phyloP scores from a whole-genome alignment of 2,888 invertebrate species.

The Megamerina dolium region DNA sequence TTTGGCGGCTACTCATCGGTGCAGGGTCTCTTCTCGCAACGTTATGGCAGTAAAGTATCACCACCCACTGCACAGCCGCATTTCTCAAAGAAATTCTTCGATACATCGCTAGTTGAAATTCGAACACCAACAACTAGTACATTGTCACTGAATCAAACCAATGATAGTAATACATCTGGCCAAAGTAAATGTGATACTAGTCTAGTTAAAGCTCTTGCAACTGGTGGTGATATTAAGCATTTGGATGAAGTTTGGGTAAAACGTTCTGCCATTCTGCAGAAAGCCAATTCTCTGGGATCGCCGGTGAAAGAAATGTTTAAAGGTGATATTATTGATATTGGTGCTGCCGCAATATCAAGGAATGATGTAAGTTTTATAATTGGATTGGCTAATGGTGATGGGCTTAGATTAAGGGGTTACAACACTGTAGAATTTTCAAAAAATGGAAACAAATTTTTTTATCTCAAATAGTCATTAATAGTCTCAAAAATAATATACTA shows the following conservation, averaged over 20 bases:
- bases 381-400: too few species aligned
- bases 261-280: conserved; percentile 19
- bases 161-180: conserved; percentile 26
- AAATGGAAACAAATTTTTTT: too few species aligned
- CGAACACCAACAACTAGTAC: conserved; percentile 53
- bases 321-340: conserved; percentile 29
- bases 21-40: conserved; percentile 55
- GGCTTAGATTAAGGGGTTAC: too few species aligned
- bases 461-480: too few species aligned
- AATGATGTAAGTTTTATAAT: conserved; percentile 46
- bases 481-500: too few species aligned
- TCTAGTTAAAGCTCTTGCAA: conserved; percentile 12
- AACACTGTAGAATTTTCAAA: too few species aligned
- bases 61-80: conserved; percentile 52
- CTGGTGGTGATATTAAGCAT: conserved; percentile 23
- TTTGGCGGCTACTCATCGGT: conserved; percentile 57
- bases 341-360: conserved; percentile 29
- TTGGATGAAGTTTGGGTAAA: conserved; percentile 45
- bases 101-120: conserved; percentile 74
- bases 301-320: conserved; percentile 25
- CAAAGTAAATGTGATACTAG: conserved; percentile 43
- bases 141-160: conserved; percentile 33
- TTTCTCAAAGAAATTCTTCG: conserved; percentile 74
- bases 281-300: too few species aligned
- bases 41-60: conserved; percentile 39